A percentile compares a stretch with the other conserved stretches of the same genome.
These are phyloP conservation scores for Latheticus oryzae DNA, from an alignment of 2,888 invertebrate species.

Conservation along the genomic window DNA sequence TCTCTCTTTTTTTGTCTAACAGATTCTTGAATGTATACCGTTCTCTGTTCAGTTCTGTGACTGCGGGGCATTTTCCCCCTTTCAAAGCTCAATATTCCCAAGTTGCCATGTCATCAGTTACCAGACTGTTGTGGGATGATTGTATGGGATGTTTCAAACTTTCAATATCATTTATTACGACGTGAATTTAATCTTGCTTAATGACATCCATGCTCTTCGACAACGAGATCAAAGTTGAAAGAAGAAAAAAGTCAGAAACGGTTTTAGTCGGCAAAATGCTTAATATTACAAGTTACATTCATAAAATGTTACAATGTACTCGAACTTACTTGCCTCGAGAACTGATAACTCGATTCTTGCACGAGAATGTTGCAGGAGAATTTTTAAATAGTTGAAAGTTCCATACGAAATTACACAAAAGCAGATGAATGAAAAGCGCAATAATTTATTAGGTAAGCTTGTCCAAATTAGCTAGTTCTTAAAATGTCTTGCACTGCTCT, in stretches of 20 bases:
- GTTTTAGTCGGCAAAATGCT: no score
- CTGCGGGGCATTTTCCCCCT: conserved; percentile 46
- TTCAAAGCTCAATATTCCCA: conserved; percentile 57
- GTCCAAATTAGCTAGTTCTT: no score
- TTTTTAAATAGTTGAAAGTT: no score
- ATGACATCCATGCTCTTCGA: conserved; percentile 49
- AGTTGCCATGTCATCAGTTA: conserved; percentile 63
- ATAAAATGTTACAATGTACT: no score
- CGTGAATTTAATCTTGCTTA: conserved; percentile 57
- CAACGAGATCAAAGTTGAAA: not conserved
- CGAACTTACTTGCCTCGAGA: no score
- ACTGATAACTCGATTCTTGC: no score
- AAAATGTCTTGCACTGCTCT: no score
- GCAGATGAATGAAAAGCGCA: no score
- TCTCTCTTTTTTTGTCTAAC: conserved; percentile 32
- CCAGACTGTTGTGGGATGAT: conserved; percentile 57
- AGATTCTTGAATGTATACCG: conserved; percentile 15
- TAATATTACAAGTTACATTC: no score
- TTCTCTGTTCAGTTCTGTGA: conserved; percentile 34
- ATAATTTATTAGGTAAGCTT: no score
- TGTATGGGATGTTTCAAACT: conserved; percentile 59
- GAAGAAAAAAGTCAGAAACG: not conserved
- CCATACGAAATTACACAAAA: no score
- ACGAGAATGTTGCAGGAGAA: no score
- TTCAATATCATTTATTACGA: conserved; percentile 59